A percentile compares a stretch with the other conserved stretches of the same genome.
phyloP scores from a whole-genome alignment of 2,797 vertebrate species.

The Myiothlypis chrysogaster region DNA sequence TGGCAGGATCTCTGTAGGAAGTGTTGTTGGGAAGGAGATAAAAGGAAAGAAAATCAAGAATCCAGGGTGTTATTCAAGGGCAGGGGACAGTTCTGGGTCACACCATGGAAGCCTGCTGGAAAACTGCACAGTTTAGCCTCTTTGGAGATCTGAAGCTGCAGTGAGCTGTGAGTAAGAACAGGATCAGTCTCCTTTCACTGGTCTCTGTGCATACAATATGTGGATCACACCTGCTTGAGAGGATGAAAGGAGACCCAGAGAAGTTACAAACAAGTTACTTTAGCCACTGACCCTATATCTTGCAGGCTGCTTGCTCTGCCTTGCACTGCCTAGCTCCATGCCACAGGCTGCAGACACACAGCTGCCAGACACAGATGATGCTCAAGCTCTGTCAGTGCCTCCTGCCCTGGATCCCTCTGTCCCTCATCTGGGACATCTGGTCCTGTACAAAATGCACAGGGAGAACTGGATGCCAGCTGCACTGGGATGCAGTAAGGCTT shows the following conservation, averaged over 20 bases:
- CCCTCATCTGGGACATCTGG: not conserved
- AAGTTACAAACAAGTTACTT: not conserved
- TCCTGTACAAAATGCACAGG: not conserved
- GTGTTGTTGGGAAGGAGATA: not conserved
- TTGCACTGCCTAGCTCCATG: not conserved
- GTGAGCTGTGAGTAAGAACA: not conserved
- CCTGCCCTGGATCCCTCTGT: not conserved
- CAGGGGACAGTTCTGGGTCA: conserved; percentile 2
- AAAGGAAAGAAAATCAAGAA: not conserved
- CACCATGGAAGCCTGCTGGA: not conserved
- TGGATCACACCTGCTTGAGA: not conserved
- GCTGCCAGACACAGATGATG: not conserved
- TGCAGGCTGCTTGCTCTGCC: not conserved
- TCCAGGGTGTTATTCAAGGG: not conserved
- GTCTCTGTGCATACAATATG: not conserved
- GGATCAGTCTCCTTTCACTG: not conserved
- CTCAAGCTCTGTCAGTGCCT: not conserved
- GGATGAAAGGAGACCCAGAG: not conserved
- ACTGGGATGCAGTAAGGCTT: not conserved
- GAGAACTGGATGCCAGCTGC: not conserved
- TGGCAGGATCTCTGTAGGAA: not conserved
- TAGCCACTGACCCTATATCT: not conserved
- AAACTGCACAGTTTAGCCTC: not conserved
- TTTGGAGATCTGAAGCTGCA: not conserved
- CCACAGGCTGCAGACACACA: not conserved